A percentile compares a stretch with the other conserved stretches of the same genome.
These are phyloP conservation scores for Lithophane ornitopus DNA, from an alignment of 2,888 invertebrate species.

Conservation along the genomic window DNA sequence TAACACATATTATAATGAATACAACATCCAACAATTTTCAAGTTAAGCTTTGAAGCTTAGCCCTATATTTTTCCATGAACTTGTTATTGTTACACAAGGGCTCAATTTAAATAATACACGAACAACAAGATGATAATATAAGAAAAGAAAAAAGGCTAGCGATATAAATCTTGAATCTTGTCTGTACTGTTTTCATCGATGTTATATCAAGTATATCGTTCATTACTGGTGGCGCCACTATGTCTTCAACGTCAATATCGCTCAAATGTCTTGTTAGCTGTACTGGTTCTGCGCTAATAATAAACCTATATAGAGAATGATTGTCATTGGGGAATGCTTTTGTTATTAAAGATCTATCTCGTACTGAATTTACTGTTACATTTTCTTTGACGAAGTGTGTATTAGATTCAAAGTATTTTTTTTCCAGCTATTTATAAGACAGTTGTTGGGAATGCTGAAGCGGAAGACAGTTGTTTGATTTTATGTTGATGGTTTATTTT, in stretches of 20 bases:
- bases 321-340: not conserved
- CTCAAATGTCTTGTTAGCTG: constrained; percentile 44
- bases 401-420: not conserved
- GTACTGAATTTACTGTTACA: not conserved
- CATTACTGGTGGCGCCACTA: constrained; percentile 12
- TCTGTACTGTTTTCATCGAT: not conserved
- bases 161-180: constrained; percentile 8
- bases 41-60: constrained; percentile 13
- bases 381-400: not conserved
- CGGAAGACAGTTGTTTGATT: too few species aligned
- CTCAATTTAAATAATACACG: constrained; percentile 22
- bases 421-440: not conserved
- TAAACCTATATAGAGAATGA: constrained; percentile 9
- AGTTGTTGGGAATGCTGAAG: too few species aligned
- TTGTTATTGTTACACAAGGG: constrained; percentile 1
- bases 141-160: not conserved
- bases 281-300: constrained; percentile 12
- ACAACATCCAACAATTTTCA: constrained; percentile 8
- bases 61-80: constrained; percentile 29
- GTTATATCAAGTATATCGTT: constrained; percentile 6
- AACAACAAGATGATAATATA: not conserved
- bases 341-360: not conserved
- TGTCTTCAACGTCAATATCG: constrained; percentile 36
- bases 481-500: not conserved
- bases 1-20: constrained; percentile 27